Base-by-base conservation (phyloP, 2,888 invertebrate genomes). In the Leptothorax acervorum region DNA sequence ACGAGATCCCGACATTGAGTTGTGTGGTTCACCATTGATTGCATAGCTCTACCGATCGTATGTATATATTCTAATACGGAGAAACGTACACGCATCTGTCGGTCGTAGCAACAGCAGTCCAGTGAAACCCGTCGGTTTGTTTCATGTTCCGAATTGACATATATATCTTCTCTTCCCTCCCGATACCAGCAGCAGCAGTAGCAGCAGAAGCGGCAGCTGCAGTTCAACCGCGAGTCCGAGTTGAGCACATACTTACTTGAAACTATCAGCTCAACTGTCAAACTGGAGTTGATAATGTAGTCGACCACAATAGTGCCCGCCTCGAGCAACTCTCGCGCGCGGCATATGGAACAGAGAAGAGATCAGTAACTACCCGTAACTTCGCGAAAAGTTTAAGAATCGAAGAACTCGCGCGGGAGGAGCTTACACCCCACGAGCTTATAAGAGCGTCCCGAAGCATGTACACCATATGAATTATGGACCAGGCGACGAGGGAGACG, bases 401-500 rank as follows among this genome's bases (percentile, higher is more conserved):
- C 71, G 71, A 81, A 81, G 71, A 60, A 81, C 71, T 81, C 71
- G 79, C n/a, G 28, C 57, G 48, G 35, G 23, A 31, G 71, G 12
- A 39, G 79, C 48, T 71, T 81, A 60, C 39, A 60, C 31, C 39
- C 35, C 2, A 23, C 48, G 39, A 60, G 45, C 28, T 81, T 60
- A 81, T 81, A 81, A 81, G 60, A 81, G 28, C 51, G 71, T 31
- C 23, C 53, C 28, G 60, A 81, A 81, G 71, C 71, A 81, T 71
- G 71, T 71, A 81, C 39, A 81, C 39, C 65, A 71, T 81, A 84
- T 86, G 86, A 86, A 86, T 86, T 84, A 86, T 84, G 86, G 81
- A 82, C 81, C 70, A 60, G 66, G 60, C 79, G 71, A 76, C 66
- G 75, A 51, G 71, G 71, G 63, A 70, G 78, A 79, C 76, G 62